Percentiles rank a stretch among this genome's conserved stretches.
Evolutionary conservation across 2,113 vertebrate species (phyloP).

Genomic region (Eulacestoma nigropectus): DNA sequence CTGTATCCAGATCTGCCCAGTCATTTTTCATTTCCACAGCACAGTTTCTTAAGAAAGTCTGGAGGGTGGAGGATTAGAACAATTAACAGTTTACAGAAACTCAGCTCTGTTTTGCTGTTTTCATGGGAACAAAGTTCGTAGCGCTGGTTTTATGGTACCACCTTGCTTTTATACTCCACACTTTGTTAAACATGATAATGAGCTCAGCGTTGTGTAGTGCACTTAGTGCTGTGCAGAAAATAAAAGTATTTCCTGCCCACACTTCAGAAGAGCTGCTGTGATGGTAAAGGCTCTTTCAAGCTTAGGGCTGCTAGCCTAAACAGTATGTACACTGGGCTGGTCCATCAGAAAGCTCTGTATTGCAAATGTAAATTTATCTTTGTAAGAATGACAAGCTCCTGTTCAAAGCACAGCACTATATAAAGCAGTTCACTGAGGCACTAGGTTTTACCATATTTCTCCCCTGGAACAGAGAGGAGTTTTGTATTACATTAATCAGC

Average conservation of each 20-base stretch:
- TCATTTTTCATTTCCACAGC: not conserved
- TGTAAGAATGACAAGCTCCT: not conserved
- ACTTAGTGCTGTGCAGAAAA: constrained; percentile 6
- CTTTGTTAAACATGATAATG: constrained; percentile 47
- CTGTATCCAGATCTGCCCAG: not conserved
- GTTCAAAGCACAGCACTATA: not conserved
- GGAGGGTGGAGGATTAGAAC: not conserved
- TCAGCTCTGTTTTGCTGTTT: not conserved
- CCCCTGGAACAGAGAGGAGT: constrained; percentile 3
- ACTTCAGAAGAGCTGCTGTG: not conserved
- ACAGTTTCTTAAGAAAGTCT: not conserved
- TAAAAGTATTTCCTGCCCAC: constrained; percentile 38
- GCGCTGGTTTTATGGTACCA: constrained; percentile 1
- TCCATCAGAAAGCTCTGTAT: not conserved
- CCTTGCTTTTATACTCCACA: not conserved
- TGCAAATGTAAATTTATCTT: not conserved
- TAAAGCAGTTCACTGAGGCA: not conserved
- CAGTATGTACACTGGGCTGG: not conserved
- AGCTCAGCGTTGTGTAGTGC: not conserved
- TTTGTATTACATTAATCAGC: constrained; percentile 42
- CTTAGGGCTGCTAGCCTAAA: not conserved
- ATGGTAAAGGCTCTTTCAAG: not conserved
- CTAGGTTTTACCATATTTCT: not conserved
- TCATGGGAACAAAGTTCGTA: not conserved
- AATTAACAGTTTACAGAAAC: constrained; percentile 2